Base-by-base conservation (phyloP, 2,888 invertebrate genomes). In the Drosophila buzzatii region DNA sequence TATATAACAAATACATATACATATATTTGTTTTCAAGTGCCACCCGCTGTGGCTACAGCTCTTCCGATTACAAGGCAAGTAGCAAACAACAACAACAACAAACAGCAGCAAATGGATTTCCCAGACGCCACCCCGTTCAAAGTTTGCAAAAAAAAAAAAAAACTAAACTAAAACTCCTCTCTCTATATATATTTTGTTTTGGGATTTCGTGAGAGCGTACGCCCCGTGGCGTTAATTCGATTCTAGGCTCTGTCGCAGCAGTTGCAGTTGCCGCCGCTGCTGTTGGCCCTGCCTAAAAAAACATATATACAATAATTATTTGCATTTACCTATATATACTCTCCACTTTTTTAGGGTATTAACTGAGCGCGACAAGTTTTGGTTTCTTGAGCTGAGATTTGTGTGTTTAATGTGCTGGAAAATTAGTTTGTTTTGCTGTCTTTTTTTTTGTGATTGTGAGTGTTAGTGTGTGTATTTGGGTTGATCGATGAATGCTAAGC, bases 241-340 rank as follows among this genome's bases (percentile, higher is more conserved):
- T 81, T 70, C 87, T 84, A 79, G 86, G 79, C 62, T 70, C 76
- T 72, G 55, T 49, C 61, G 37, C 65, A 42, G 56, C 52, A 57
- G 42, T 44, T 74, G 59, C 18, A 42, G 33, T 57, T 41, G 52
- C 37, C n/a, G 12, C 12, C 23, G 51, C 41, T 39, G 37, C 27
- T n/a, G 47, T 10, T 49, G 49, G 2, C 31, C 49, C 76, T 70
- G 74, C 62, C 79, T 72, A 81, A 18, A 85, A 88, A 86, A 81
- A 51, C 85, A 89, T 76, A 70, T 86, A 89, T 87, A 84, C 81
- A 90, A 89, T 86, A 86, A 87, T 89, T 90, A 90, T 86, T 90
- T 79, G 69, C 71, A 85, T 86, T 90, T 68, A 27, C 31, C 47
- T 57, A 16, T 14, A 47, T 27, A 47, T 16, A 10, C n/a, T n/a